A percentile compares a stretch with the other conserved stretches of the same genome.
Evolutionary conservation across 2,113 vertebrate species (phyloP).

Genomic region (Psephotus haematonotus): DNA sequence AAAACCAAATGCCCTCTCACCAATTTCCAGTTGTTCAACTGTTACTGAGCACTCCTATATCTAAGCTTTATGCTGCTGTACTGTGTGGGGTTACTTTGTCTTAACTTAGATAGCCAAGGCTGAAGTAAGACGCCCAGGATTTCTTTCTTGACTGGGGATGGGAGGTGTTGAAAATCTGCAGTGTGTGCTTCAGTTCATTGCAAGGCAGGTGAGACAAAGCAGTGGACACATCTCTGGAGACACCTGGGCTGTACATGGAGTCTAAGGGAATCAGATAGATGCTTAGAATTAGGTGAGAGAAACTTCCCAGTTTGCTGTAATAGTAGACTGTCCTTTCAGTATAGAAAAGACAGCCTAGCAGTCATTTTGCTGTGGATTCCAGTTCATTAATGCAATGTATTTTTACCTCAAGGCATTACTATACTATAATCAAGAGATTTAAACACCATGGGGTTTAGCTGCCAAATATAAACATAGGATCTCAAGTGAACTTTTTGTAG

Average conservation of each 20-base stretch:
- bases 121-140: background rate
- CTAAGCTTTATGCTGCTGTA: background rate
- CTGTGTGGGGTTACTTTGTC: background rate
- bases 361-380: background rate
- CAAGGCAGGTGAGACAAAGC: background rate
- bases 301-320: background rate
- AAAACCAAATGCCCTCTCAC: background rate
- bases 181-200: background rate
- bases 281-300: background rate
- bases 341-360: background rate
- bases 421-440: background rate
- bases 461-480: background rate
- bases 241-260: fast-evolving
- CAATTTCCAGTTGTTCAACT: background rate
- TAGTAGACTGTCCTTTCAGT: background rate
- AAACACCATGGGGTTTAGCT: background rate
- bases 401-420: background rate
- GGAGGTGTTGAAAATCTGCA: background rate
- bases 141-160: background rate
- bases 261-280: background rate
- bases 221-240: background rate
- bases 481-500: background rate
- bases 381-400: background rate
- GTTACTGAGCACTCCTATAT: background rate
- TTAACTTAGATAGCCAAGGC: background rate